Evolutionary conservation across 2,113 vertebrate species (phyloP).

Genomic region (Scatophagus argus): DNA sequence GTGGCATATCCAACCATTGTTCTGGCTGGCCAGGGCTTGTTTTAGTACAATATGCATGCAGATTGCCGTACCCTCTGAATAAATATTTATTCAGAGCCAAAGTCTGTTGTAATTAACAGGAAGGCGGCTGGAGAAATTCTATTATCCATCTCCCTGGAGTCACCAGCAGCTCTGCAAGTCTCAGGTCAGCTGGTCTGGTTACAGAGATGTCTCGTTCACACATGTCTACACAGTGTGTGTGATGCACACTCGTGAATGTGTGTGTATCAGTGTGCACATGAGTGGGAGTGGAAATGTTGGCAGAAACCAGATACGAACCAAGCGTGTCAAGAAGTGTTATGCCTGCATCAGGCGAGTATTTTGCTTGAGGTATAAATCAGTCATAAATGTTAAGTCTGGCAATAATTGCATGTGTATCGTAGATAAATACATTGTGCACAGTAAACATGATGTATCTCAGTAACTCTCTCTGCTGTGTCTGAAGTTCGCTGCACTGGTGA

Average conservation of each 20-base stretch:
- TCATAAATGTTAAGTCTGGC: conserved; percentile 34
- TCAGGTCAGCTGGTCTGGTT: conserved; percentile 73
- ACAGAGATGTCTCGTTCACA: conserved; percentile 64
- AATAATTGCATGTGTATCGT: conserved; percentile 21
- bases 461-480: background rate
- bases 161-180: conserved; percentile 59
- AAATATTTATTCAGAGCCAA: conserved; percentile 81
- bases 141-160: conserved; percentile 76
- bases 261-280: conserved; percentile 1
- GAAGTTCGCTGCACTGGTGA: conserved; percentile 7
- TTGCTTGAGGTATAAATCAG: conserved; percentile 27
- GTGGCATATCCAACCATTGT: conserved; percentile 41
- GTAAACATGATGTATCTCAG: conserved; percentile 28
- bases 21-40: conserved; percentile 28
- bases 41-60: conserved; percentile 63
- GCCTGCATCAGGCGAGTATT: conserved; percentile 54
- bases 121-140: conserved; percentile 76
- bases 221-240: conserved; percentile 47
- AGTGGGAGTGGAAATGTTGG: conserved; percentile 34
- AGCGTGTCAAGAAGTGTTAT: conserved; percentile 55
- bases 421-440: conserved; percentile 10
- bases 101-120: conserved; percentile 80
- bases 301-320: conserved; percentile 42
- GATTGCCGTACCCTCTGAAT: conserved; percentile 62
- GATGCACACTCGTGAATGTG: conserved; percentile 34